Base-by-base conservation (phyloP, 2,888 invertebrate species). In the Drymonia ruficornis region DNA sequence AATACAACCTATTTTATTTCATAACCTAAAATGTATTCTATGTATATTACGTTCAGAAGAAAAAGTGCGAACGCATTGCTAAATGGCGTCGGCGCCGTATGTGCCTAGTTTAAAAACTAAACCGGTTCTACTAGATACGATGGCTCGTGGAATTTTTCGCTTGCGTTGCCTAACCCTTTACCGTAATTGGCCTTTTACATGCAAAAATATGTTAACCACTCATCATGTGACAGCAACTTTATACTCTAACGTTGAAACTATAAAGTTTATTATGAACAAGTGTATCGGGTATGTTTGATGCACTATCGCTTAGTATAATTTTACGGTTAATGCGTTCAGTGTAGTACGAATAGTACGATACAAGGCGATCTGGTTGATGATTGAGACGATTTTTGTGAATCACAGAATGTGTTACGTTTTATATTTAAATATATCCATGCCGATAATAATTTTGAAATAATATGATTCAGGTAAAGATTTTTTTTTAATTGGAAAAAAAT, bases 111-210 rank as follows among this genome's bases (percentile, higher is more conserved):
- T 74, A 73, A 80, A n/a, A 78, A 77, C 68, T 76, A 59, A 87
- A 88, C 89, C 83, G 86, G 89, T 89, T 85, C 59, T 59, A 59
- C 79, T 80, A 83, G 83, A 81, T 70, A 67, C 69, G 76, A 81
- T 80, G 77, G 76, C 75, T 76, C 70, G 78, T 87, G 88, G 89
- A 89, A 86, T 86, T 83, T 89, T 87, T 81, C 74, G 73, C 69
- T 63, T 49, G 52, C 55, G 52, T 65, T 69, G 60, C 64, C 55
- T 56, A 63, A 69, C 65, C 70, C 69, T 67, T 57, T 65, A 61
- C 63, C 65, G 71, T 47, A 31, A 51, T 13, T 8, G 34, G 38
- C n/a, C n/a, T 28, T 31, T 46, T 44, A 47, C 46, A 44, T 18
- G 44, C 23, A 40, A 46, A 51, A 44, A 38, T 38, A 12, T n/a